Evolutionary conservation across 1,140 invertebrate genomes (phyloP).

Genomic region (Atopsyche davidsoni): DNA sequence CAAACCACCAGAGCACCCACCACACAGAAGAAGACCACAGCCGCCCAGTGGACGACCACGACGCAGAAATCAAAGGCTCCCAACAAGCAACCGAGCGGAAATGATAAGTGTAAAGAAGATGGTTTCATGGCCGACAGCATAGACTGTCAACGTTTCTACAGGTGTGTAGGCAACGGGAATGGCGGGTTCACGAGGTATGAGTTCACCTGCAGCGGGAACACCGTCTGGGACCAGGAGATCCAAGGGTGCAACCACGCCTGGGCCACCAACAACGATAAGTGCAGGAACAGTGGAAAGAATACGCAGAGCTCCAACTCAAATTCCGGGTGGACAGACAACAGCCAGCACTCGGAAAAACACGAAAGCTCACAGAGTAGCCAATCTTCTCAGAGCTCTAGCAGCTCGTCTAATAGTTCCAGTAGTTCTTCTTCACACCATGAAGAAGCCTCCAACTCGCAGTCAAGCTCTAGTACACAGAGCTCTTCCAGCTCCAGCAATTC

Average conservation of each 20-base stretch:
- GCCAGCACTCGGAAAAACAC: conserved; percentile 5
- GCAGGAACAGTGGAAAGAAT: conserved; percentile 10
- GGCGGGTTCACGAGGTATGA: conserved; percentile 48
- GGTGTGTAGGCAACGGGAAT: conserved; percentile 45
- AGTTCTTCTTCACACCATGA: not conserved
- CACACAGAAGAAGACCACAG: conserved; percentile 10
- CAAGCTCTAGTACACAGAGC: not conserved
- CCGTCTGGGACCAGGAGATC: conserved; percentile 53
- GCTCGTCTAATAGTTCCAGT: not conserved
- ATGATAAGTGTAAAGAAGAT: conserved; percentile 44
- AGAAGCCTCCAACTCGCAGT: not conserved
- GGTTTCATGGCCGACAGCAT: conserved; percentile 52
- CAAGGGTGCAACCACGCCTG: conserved; percentile 54
- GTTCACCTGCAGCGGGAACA: conserved; percentile 54
- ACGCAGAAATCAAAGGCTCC: conserved; percentile 23
- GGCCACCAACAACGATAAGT: conserved; percentile 36
- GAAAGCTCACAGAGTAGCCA: conserved; percentile 8
- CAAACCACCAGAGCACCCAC: conserved; percentile 13
- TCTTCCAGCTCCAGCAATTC: not conserved
- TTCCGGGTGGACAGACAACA: conserved; percentile 5
- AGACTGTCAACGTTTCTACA: conserved; percentile 59
- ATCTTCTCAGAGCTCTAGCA: not conserved
- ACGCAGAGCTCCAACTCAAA: conserved; percentile 6
- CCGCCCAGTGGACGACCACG: conserved; percentile 15
- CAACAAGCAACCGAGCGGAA: conserved; percentile 23